Evolutionary conservation across 1,140 invertebrate species (phyloP).

Genomic region (Rhyacophila brunnea): DNA sequence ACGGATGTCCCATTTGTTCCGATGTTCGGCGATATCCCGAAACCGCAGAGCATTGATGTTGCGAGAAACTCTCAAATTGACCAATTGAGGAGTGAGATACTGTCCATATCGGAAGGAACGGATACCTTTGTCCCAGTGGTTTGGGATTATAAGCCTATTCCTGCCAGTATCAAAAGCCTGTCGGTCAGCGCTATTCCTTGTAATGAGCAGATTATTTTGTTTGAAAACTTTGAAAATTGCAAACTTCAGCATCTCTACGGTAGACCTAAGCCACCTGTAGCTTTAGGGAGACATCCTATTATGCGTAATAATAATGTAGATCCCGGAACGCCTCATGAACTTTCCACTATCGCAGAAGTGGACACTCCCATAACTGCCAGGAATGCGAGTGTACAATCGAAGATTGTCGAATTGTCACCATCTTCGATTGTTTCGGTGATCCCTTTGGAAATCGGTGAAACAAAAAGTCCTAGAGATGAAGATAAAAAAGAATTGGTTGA

Average conservation of each 20-base stretch:
- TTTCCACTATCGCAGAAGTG: conserved; percentile 66
- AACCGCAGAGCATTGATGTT: conserved; percentile 8
- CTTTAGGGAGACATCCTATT: conserved; percentile 15
- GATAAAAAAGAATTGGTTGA: conserved; percentile 1
- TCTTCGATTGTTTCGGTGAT: conserved; percentile 37
- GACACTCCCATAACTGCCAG: conserved; percentile 56
- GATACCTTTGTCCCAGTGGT: background rate
- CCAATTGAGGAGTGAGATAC: background rate
- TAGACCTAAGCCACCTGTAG: conserved; percentile 15
- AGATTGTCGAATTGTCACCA: conserved; percentile 20
- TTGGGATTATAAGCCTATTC: conserved; percentile 4
- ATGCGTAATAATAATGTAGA: conserved; percentile 43
- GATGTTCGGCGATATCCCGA: conserved; percentile 23
- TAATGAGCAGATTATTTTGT: background rate
- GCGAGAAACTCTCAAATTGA: background rate
- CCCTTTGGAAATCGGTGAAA: background rate
- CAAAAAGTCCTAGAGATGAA: conserved; percentile 23
- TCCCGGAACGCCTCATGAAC: conserved; percentile 55
- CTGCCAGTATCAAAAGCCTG: background rate
- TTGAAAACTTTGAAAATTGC: conserved; percentile 17
- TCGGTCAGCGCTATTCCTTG: background rate
- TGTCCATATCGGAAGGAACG: background rate
- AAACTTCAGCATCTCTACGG: background rate
- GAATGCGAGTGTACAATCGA: conserved; percentile 18
- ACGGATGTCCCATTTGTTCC: conserved; percentile 17